Evolutionary conservation across 64 coral and sea anemone genomes (phyloP).

Genomic region (Dendronephthya gigantea): DNA sequence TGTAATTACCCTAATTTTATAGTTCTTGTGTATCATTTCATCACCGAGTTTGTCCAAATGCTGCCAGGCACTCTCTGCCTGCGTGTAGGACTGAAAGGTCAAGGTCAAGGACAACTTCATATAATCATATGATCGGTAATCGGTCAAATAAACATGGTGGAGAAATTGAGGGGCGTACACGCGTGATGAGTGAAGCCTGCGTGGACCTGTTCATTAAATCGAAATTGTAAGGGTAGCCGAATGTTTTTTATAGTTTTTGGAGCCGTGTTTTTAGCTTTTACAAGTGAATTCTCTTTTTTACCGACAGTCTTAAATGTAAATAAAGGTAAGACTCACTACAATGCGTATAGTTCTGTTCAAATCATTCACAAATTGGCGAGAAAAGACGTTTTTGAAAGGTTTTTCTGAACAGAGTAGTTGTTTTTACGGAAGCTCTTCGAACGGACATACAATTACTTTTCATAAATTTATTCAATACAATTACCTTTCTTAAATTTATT

Average conservation of each 20-base stretch:
- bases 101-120: too few species aligned
- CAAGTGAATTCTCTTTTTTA: background rate
- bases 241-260: background rate
- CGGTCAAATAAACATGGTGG: too few species aligned
- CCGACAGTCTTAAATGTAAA: background rate
- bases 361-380: background rate
- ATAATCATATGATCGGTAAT: too few species aligned
- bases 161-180: background rate
- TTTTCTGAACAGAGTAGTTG: background rate
- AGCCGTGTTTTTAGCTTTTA: background rate
- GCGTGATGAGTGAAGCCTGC: background rate
- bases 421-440: background rate
- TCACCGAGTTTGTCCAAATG: too few species aligned
- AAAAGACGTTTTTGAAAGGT: background rate
- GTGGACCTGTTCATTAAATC: background rate
- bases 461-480: too few species aligned
- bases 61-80: too few species aligned
- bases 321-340: background rate
- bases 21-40: too few species aligned
- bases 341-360: background rate
- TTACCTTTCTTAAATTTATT: background rate
- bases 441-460: background rate
- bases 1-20: too few species aligned
- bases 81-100: too few species aligned
- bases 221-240: background rate